These are phyloP conservation scores for Mercenaria mercenaria DNA, from an alignment of 1,140 invertebrate genomes.

Conservation along the genomic window DNA sequence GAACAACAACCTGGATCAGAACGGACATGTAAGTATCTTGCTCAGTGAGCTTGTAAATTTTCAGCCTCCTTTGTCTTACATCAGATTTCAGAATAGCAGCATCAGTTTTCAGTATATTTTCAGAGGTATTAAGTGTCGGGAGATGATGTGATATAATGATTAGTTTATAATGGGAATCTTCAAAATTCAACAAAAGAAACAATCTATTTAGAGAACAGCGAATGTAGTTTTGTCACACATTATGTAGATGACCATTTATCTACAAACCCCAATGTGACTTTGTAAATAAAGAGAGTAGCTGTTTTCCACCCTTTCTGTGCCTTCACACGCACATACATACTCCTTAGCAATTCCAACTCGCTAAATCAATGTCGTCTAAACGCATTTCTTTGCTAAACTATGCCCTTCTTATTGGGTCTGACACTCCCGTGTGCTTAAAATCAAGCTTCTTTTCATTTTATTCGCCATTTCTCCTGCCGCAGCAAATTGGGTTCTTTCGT, in stretches of 20 bases:
- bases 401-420: slow-evolving; percentile 33
- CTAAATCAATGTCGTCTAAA: slow-evolving; percentile 63
- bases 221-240: slow-evolving; percentile 3
- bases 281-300: slow-evolving; percentile 34
- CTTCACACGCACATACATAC: slow-evolving; percentile 53
- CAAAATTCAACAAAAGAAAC: too few relatives aligned
- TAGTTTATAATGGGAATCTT: too few relatives aligned
- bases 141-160: too few relatives aligned
- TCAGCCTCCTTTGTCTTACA: too few relatives aligned
- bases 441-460: slow-evolving; percentile 70
- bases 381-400: slow-evolving; percentile 57
- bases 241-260: slow-evolving; percentile 52
- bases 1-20: slow-evolving; percentile 90
- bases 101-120: too few relatives aligned
- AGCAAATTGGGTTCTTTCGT: slow-evolving; percentile 61
- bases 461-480: slow-evolving; percentile 64
- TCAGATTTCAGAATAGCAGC: too few relatives aligned
- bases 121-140: too few relatives aligned
- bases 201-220: background rate
- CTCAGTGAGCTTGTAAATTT: background rate
- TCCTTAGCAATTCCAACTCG: slow-evolving; percentile 23
- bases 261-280: background rate
- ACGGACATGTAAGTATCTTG: slow-evolving; percentile 83
- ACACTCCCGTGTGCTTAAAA: slow-evolving; percentile 67
- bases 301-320: slow-evolving; percentile 26